Percentiles rank a stretch among this genome's conserved stretches.
These are phyloP conservation scores for Microctonus aethiopoides DNA, from an alignment of 2,888 invertebrate genomes.

Conservation along the genomic window DNA sequence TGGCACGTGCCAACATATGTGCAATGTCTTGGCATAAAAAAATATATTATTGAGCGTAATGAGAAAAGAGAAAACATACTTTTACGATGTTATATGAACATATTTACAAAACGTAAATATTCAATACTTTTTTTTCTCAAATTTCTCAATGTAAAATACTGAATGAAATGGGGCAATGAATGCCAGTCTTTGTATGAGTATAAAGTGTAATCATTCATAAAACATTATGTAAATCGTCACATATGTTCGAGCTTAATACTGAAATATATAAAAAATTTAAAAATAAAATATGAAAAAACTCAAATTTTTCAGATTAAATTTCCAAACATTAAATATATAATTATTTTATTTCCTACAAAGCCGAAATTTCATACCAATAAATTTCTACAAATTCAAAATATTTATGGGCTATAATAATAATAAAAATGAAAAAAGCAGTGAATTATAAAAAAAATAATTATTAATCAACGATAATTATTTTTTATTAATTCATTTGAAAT, in stretches of 20 bases:
- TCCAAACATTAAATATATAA: too few relatives aligned
- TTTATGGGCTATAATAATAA: too few relatives aligned
- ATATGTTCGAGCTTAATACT: not conserved
- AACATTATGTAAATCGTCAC: slow-evolving; percentile 10
- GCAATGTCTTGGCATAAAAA: not conserved
- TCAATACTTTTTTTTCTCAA: not conserved
- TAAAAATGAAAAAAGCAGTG: too few relatives aligned
- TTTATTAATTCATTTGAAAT: too few relatives aligned
- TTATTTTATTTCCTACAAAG: too few relatives aligned
- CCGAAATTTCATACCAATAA: too few relatives aligned
- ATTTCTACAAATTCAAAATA: too few relatives aligned
- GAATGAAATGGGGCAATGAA: slow-evolving; percentile 20
- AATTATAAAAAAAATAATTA: too few relatives aligned
- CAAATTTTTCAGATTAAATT: too few relatives aligned
- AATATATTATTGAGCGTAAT: not conserved
- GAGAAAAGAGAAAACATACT: not conserved
- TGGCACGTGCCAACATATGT: not conserved
- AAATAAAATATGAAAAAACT: not conserved
- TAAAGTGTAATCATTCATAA: slow-evolving; percentile 15
- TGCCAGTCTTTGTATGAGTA: slow-evolving; percentile 6
- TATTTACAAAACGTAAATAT: not conserved
- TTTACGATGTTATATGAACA: not conserved
- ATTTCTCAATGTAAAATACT: slow-evolving; percentile 9
- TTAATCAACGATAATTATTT: too few relatives aligned
- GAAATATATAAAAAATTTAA: not conserved